Conservation (phyloP, 2,113 vertebrate species). For the Aphelocoma coerulescens region DNA sequence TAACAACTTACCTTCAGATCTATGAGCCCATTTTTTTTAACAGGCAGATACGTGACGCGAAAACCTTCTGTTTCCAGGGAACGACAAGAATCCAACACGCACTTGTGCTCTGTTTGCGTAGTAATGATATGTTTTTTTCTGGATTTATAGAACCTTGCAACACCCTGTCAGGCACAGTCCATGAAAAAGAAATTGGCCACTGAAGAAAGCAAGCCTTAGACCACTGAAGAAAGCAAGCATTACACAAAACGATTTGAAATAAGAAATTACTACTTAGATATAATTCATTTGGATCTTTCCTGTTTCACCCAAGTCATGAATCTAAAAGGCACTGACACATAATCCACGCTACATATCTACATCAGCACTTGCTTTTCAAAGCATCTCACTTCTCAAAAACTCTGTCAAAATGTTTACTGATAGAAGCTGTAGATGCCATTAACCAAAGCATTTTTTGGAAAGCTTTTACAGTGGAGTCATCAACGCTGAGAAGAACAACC, state of each 20-base stretch:
- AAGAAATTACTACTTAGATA: background rate
- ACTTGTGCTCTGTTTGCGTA: constrained; percentile 95
- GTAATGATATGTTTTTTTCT: constrained; percentile 93
- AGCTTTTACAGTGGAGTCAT: background rate
- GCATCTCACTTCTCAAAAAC: background rate
- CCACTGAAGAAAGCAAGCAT: background rate
- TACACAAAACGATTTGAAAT: background rate
- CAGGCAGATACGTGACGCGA: constrained; percentile 88
- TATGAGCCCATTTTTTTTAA: constrained; percentile 85
- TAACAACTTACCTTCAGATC: constrained; percentile 82
- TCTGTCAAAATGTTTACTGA: background rate
- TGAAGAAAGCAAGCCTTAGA: background rate
- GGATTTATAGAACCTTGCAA: constrained; percentile 89
- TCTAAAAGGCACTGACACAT: background rate
- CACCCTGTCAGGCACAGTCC: constrained; percentile 77
- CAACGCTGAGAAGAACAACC: background rate
- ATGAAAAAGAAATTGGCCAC: background rate
- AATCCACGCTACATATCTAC: background rate
- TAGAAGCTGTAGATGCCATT: background rate
- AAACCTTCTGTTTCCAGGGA: constrained; percentile 92
- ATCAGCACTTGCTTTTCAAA: background rate
- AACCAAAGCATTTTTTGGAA: background rate
- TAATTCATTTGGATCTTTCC: background rate
- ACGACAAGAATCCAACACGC: constrained; percentile 94
- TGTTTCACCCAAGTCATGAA: background rate